Evolutionary conservation across 2,888 invertebrate genomes (phyloP).

Genomic region (Acanthosoma haemorrhoidale): DNA sequence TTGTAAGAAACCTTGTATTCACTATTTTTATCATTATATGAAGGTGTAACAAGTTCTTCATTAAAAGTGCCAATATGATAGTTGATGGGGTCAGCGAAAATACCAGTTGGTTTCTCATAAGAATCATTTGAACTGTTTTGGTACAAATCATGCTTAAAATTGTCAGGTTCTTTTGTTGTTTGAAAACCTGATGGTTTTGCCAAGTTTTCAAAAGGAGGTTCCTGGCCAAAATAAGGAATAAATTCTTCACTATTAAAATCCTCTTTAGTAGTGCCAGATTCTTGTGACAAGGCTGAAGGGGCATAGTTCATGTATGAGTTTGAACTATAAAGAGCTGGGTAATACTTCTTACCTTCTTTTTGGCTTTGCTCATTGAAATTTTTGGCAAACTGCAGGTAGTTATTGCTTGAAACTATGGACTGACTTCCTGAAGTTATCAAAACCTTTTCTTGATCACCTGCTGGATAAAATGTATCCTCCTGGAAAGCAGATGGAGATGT

Average conservation of each 20-base stretch:
- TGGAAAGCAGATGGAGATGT: slow-evolving; percentile 22
- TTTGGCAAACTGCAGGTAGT: slow-evolving; percentile 35
- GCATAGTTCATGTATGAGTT: background rate
- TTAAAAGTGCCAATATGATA: slow-evolving; percentile 19
- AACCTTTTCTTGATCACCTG: slow-evolving; percentile 39
- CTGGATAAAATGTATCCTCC: background rate
- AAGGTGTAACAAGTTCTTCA: background rate
- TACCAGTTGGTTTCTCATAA: background rate
- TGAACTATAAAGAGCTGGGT: background rate
- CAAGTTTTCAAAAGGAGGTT: slow-evolving; percentile 35
- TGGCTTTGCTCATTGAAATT: slow-evolving; percentile 30
- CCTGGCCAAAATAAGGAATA: slow-evolving; percentile 35
- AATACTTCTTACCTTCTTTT: background rate
- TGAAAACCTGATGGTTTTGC: slow-evolving; percentile 34
- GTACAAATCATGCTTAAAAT: slow-evolving; percentile 9
- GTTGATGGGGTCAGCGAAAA: slow-evolving; percentile 15
- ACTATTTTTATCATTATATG: background rate
- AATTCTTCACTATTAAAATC: slow-evolving; percentile 28
- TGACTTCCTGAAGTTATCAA: slow-evolving; percentile 42
- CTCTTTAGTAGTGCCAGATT: slow-evolving; percentile 15
- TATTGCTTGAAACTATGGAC: slow-evolving; percentile 42
- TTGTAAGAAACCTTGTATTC: slow-evolving; percentile 16
- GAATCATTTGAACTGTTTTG: background rate
- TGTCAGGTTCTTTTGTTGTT: slow-evolving; percentile 16
- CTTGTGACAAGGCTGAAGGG: background rate